Evolutionary conservation across 1,140 invertebrate genomes (phyloP).

Genomic region (Physella acuta): DNA sequence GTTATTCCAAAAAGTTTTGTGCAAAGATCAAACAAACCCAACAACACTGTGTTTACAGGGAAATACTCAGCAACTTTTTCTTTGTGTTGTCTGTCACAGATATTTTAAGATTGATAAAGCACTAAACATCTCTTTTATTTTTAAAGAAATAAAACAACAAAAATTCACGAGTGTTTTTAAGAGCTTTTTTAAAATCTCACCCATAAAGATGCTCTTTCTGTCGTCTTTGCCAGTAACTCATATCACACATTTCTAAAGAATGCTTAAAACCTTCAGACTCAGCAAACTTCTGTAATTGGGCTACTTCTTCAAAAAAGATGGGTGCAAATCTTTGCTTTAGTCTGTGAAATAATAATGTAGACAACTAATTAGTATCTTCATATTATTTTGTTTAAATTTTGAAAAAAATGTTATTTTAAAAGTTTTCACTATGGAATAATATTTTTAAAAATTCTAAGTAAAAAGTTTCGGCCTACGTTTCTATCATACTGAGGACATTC

Average conservation of each 20-base stretch:
- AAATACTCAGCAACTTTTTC: constrained; percentile 72
- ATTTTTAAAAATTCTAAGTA: too few species aligned
- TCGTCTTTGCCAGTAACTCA: constrained; percentile 82
- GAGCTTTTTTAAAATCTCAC: too few species aligned
- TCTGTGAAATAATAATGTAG: too few species aligned
- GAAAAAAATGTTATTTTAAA: too few species aligned
- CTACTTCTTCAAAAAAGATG: constrained; percentile 76
- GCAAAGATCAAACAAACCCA: constrained; percentile 74
- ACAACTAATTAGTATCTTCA: too few species aligned
- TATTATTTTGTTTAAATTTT: too few species aligned
- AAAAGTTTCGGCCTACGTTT: constrained; percentile 69
- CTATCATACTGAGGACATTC: constrained; percentile 75
- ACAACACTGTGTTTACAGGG: constrained; percentile 75
- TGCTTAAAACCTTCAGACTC: constrained; percentile 71
- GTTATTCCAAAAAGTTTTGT: constrained; percentile 80
- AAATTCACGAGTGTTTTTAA: too few species aligned
- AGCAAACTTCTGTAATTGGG: constrained; percentile 75
- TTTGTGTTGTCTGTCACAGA: too few species aligned
- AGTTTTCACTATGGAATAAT: too few species aligned
- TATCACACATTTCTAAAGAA: constrained; percentile 78
- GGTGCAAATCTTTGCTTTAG: constrained; percentile 61
- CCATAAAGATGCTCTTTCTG: constrained; percentile 64
- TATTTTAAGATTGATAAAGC: too few species aligned
- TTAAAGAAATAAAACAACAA: too few species aligned
- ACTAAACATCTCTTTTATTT: too few species aligned